Evolutionary conservation across 2,888 invertebrate genomes (phyloP).

Genomic region (Caenorhabditis afra): DNA sequence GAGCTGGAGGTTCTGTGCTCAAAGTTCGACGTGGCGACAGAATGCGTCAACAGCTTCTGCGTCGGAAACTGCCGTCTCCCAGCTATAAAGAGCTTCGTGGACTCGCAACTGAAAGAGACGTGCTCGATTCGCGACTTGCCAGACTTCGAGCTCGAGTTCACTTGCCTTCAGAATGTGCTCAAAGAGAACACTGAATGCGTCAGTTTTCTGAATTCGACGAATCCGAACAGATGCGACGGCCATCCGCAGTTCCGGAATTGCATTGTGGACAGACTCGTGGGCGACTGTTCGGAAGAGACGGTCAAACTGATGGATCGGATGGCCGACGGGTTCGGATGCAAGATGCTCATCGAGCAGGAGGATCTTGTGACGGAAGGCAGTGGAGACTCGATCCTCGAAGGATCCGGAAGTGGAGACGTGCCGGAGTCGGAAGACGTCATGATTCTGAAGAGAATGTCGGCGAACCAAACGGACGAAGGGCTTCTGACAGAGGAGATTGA

Average conservation of each 20-base stretch:
- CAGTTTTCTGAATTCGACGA: slow-evolving; percentile 45
- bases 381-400: slow-evolving; percentile 23
- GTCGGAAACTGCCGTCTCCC: slow-evolving; percentile 57
- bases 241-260: slow-evolving; percentile 50
- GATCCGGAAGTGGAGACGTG: slow-evolving; percentile 20
- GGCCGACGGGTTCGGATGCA: slow-evolving; percentile 49
- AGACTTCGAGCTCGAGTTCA: slow-evolving; percentile 50
- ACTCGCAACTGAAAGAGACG: slow-evolving; percentile 47
- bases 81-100: slow-evolving; percentile 58
- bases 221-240: slow-evolving; percentile 54
- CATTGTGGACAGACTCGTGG: slow-evolving; percentile 20
- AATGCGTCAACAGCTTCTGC: slow-evolving; percentile 52
- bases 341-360: slow-evolving; percentile 16
- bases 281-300: slow-evolving; percentile 52
- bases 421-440: not conserved
- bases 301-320: slow-evolving; percentile 40
- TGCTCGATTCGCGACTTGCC: slow-evolving; percentile 28
- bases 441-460: not conserved
- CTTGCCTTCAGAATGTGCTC: slow-evolving; percentile 53
- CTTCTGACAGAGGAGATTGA: slow-evolving; percentile 17
- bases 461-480: not conserved
- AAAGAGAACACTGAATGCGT: slow-evolving; percentile 51
- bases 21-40: slow-evolving; percentile 42
- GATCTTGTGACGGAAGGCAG: slow-evolving; percentile 38
- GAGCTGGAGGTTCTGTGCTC: slow-evolving; percentile 57